Percentiles rank a stretch among this genome's conserved stretches.
Conservation (phyloP, 2,888 invertebrate genomes). For the Meandrusa payeni region DNA sequence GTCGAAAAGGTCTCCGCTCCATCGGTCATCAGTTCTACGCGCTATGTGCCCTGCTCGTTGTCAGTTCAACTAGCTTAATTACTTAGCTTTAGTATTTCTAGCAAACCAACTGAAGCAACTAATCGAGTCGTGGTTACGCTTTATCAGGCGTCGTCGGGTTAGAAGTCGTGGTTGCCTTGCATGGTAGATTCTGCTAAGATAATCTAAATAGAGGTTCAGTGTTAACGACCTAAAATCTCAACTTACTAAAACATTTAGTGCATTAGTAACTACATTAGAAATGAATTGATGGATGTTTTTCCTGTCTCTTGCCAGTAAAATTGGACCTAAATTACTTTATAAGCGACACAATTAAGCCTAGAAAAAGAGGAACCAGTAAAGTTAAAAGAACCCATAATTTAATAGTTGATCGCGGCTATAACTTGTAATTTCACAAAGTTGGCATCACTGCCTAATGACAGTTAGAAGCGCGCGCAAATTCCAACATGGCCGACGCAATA, state of each 20-base stretch:
- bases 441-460: constrained; percentile 76
- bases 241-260: background rate
- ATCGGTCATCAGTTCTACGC: too few relatives aligned
- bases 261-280: background rate
- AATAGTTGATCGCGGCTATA: constrained; percentile 67
- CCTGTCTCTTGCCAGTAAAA: constrained; percentile 1
- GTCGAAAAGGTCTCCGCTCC: too few relatives aligned
- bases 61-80: too few relatives aligned
- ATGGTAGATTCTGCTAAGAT: too few relatives aligned
- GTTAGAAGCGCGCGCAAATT: constrained; percentile 55
- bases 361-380: constrained; percentile 45
- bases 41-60: too few relatives aligned
- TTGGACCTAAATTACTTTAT: constrained; percentile 41
- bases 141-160: too few relatives aligned
- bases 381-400: constrained; percentile 61
- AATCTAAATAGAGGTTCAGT: too few relatives aligned
- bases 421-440: constrained; percentile 72
- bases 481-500: constrained; percentile 67
- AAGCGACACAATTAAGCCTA: constrained; percentile 56
- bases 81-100: too few relatives aligned
- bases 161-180: too few relatives aligned
- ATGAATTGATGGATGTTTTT: constrained; percentile 6
- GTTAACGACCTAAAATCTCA: too few relatives aligned
- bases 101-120: too few relatives aligned
- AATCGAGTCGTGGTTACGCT: too few relatives aligned